Evolutionary conservation across 35 echinoderm and acorn worm species (phyloP), one percentile per base, ranked within the genome.

Genomic region (Nesometra sesokonis): DNA sequence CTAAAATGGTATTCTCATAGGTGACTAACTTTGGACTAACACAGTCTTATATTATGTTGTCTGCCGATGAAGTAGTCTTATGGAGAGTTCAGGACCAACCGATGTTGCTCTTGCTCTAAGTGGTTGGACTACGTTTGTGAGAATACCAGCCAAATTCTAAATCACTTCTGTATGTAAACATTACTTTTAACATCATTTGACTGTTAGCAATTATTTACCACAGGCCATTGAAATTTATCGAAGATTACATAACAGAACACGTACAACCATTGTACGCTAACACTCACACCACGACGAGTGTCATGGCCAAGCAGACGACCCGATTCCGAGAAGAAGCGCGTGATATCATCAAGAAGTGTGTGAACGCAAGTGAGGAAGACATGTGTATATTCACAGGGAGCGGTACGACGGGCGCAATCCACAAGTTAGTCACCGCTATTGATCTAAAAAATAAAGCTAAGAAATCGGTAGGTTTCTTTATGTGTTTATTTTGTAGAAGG

Each of bases 211-310:
- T 43, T 43, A 7, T 43, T 43, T 15, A 43, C 38, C 4, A 43
- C 82, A 97, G 95, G 36, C 89, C 95, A 11, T 52, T 97, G 1
- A 93, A 92, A 79, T 97, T 97, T 38, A 97, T 97, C 37, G 95
- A 97, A 87, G 95, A 97, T 29, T 97, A 94, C 85, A 94, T 97
- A 36, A 97, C 77, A 30, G 83, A 97, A 40, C 92, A 97, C 85
- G 95, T 97, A 0, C 89, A 97, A 32, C 95, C 95, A 2, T 43
- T 93, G 23, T 97, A 97, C 31, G 95, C 92, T 30, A 97, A 97
- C 80, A 97, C 95, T 7, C 95, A 97, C 78, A 97, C 95, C 0
- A 94, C 92, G 7, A 97, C 95, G 43, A 92, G 92, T 13, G 47
- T 97, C 0, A 93, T 97, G 89, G 89, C 95, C 0, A 86, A 92